These are phyloP conservation scores for Geopemphigus sp. DNA, from an alignment of 1,140 invertebrate genomes.

Conservation along the genomic window DNA sequence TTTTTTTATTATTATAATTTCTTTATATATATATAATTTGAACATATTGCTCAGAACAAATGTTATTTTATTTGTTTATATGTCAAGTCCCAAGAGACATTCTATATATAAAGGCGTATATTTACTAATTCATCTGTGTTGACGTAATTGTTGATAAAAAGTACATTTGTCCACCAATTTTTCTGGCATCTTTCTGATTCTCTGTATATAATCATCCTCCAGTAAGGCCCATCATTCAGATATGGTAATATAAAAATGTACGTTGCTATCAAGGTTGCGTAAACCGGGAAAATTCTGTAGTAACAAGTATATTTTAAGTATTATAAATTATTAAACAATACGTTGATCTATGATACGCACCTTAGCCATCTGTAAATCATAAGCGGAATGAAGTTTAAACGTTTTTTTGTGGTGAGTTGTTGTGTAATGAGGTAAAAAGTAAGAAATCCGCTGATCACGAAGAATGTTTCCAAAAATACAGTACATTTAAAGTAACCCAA, in stretches of 20 bases:
- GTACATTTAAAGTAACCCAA: conserved; percentile 55
- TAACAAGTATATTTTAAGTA: neutral
- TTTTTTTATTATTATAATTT: no score
- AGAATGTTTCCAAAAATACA: conserved; percentile 59
- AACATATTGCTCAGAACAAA: no score
- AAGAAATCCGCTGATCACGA: conserved; percentile 55
- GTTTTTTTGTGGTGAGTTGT: conserved; percentile 52
- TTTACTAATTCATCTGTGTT: conserved; percentile 62
- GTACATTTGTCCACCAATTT: conserved; percentile 80
- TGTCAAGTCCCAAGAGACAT: no score
- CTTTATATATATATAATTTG: no score
- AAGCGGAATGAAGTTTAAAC: conserved; percentile 52
- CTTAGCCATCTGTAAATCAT: conserved; percentile 53
- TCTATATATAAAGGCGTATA: no score
- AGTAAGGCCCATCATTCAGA: conserved; percentile 66
- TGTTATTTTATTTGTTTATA: no score
- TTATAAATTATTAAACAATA: no score
- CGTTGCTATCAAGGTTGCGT: conserved; percentile 66
- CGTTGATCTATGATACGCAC: conserved; percentile 38
- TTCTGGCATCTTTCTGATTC: conserved; percentile 67
- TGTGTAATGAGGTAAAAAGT: conserved; percentile 52
- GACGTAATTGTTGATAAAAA: conserved; percentile 84
- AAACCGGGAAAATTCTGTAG: conserved; percentile 68
- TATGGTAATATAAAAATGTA: conserved; percentile 68
- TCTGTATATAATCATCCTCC: conserved; percentile 61